Base-by-base conservation (phyloP, 2,888 invertebrate genomes). In the Cantharis flavilabris region DNA sequence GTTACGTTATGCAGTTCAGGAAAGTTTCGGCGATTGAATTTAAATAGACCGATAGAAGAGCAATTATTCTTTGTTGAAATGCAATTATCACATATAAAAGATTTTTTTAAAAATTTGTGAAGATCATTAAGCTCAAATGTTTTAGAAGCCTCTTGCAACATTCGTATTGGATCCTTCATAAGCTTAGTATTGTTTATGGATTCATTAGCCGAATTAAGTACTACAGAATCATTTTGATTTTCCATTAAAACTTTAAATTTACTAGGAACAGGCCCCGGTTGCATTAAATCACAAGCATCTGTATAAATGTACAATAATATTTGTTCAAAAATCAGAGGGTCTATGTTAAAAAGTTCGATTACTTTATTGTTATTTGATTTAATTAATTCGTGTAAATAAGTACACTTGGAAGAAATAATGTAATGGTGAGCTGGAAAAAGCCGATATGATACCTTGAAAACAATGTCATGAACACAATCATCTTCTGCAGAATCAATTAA, bases 401-500 rank as follows among this genome's bases (percentile, higher is more conserved):
- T 90, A 77, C 94, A 93, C 80, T 91, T 90, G 0, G 90, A 90
- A 0, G 92, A 92, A 0, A 96, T 86, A 71, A 97, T 92, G 86
- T 91, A 95, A 81, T 91, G 92, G 87, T 97, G 96, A 0, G 93
- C 94, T 0, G 93, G 91, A 88, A 92, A 95, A 3, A 86, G 86
- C 81, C 90, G 90, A 72, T 89, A 86, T 28, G 92, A 92, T 70
- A 92, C 92, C 90, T 92, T 91, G 83, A 96, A 92, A 9, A 93
- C 87, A 0, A 95, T 89, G 86, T 97, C 96, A 84, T 95, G 94
- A 13, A 96, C 89, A 10, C 90, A 86, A 86, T 96, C 96, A 70
- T 90, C 90, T 77, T 92, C 91, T 62, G 91, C 89, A 0, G 92
- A 91, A 72, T 94, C 92, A 75, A 91, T 90, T 10, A 93, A 88